phyloP scores from a whole-genome alignment of 2,888 invertebrate species.

The Cetonia aurata region DNA sequence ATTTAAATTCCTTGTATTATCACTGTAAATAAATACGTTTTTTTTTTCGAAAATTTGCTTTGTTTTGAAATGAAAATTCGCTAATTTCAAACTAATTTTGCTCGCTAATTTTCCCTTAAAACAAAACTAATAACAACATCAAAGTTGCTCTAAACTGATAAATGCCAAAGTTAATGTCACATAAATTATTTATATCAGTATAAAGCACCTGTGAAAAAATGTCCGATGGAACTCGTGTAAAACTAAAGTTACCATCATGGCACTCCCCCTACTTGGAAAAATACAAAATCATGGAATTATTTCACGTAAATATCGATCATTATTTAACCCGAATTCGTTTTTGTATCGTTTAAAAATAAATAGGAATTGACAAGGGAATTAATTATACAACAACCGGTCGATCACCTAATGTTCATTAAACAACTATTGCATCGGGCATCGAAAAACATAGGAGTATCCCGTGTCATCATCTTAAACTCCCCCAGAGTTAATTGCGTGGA shows the following conservation, averaged over 20 bases:
- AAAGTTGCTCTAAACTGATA: no score
- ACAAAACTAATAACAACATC: no score
- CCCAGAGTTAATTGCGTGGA: conserved; percentile 65
- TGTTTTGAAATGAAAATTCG: no score
- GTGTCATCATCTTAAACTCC: conserved; percentile 71
- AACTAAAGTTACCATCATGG: conserved; percentile 64
- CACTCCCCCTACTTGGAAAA: conserved; percentile 77
- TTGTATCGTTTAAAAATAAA: background rate
- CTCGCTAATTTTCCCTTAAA: no score
- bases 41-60: no score
- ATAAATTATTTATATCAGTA: no score
- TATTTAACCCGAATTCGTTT: conserved; percentile 19
- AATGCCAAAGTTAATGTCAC: no score
- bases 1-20: no score
- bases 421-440: conserved; percentile 69
- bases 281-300: conserved; percentile 74
- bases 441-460: conserved; percentile 67
- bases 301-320: conserved; percentile 68
- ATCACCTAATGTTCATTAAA: conserved; percentile 75
- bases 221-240: conserved; percentile 61
- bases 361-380: conserved; percentile 74
- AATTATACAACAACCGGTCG: conserved; percentile 72
- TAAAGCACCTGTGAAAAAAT: conserved; percentile 50
- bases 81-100: no score
- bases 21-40: no score